Conservation (phyloP, 2,797 vertebrate species). For the Mormyrops boulengeri region DNA sequence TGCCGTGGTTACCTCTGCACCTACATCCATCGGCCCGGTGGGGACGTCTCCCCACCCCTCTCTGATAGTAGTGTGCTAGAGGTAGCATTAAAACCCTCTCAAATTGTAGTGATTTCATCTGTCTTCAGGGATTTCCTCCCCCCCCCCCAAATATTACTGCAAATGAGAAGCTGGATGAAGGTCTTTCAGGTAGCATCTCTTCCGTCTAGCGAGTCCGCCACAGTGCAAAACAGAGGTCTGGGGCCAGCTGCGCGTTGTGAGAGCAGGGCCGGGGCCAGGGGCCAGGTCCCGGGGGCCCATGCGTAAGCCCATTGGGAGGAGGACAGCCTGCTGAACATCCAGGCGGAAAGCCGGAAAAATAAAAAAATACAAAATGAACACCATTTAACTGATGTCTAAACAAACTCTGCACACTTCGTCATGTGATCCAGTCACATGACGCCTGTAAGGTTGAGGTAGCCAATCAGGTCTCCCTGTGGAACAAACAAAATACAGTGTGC, state of each 20-base stretch:
- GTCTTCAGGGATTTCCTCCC: neutral
- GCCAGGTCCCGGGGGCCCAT: conserved; percentile 22
- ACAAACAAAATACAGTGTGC: neutral
- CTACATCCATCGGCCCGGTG: neutral
- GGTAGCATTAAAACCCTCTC: neutral
- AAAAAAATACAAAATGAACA: conserved; percentile 55
- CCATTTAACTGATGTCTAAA: conserved; percentile 70
- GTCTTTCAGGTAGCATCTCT: conserved; percentile 25
- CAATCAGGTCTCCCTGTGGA: conserved; percentile 43
- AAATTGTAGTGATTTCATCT: neutral
- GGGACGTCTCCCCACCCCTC: neutral
- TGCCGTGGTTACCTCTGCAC: neutral
- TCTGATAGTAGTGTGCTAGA: neutral
- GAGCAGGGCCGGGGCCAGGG: conserved; percentile 35
- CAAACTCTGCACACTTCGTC: conserved; percentile 56
- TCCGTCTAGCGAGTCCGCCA: conserved; percentile 23
- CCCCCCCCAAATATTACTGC: neutral
- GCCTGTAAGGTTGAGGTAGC: conserved; percentile 44
- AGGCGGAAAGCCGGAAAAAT: conserved; percentile 41
- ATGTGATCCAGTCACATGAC: conserved; percentile 67
- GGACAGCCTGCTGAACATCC: conserved; percentile 51
- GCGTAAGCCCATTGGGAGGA: conserved; percentile 27
- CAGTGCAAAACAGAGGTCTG: conserved; percentile 25
- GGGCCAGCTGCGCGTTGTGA: conserved; percentile 47
- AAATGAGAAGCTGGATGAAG: conserved; percentile 4